These are phyloP conservation scores for Lasioglossum marginatum DNA, from an alignment of 2,888 invertebrate species.

Conservation along the genomic window DNA sequence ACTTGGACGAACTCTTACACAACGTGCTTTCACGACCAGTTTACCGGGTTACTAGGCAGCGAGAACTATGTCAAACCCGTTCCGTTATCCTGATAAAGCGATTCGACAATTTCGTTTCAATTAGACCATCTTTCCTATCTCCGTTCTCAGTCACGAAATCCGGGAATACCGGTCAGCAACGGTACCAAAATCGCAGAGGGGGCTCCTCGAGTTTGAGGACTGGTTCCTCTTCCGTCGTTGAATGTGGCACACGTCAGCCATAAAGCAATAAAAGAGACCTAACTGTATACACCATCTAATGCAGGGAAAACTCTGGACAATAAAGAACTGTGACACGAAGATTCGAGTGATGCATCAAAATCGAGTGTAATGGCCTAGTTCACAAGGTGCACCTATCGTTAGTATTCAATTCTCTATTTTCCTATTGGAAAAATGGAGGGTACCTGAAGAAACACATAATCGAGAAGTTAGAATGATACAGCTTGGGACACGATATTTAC, in stretches of 20 bases:
- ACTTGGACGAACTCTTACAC: neutral
- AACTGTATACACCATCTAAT: neutral
- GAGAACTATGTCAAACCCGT: neutral
- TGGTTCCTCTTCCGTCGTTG: neutral
- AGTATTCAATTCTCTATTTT: too few species aligned
- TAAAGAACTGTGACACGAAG: neutral
- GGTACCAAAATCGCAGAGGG: constrained; percentile 3
- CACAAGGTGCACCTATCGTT: too few species aligned
- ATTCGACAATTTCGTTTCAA: constrained; percentile 1
- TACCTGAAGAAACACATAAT: too few species aligned
- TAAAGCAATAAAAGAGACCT: constrained; percentile 1
- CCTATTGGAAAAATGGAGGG: too few species aligned
- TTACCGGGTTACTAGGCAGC: neutral
- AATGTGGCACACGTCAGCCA: neutral
- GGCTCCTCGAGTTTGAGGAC: neutral
- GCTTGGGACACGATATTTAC: too few species aligned
- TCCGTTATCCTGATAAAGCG: neutral
- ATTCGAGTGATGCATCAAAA: too few species aligned
- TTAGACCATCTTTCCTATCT: neutral
- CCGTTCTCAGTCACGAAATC: neutral
- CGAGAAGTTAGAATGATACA: too few species aligned
- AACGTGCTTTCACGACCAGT: neutral
- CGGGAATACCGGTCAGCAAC: constrained; percentile 5
- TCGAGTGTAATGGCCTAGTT: too few species aligned
- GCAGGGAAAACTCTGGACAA: neutral